Evolutionary conservation across 2,888 invertebrate species (phyloP), one percentile per base, ranked within the genome.

Genomic region (Eilema caniola): DNA sequence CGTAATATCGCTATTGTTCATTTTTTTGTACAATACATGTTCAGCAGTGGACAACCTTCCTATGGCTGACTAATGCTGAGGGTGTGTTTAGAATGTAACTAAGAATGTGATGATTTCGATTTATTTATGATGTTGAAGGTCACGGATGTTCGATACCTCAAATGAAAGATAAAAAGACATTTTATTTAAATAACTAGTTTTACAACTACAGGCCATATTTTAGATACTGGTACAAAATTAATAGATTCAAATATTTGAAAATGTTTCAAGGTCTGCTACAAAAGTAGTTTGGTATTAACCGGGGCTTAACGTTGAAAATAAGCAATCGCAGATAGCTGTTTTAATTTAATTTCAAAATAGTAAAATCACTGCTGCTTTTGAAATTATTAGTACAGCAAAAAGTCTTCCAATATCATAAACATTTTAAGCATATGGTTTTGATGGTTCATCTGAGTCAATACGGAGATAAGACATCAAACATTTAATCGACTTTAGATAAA

Each of bases 101-200:
- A 61, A 20, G 61, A 61, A 61, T n/a, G 61, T 61, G 59, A 24
- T 53, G 23, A 64, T 69, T 53, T 24, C 28, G 16, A 72, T 66
- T 53, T 47, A 66, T 64, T 41, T 63, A n/a, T 28, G 69, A 69
- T 64, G 56, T n/a, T 59, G 24, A 56, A 74, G 75, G 77, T 63
- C 82, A 81, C 72, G 72, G 72, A 62, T 77, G 71, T 71, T 64
- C 65, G 60, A 33, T 25, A 61, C 71, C 63, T 70, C 57, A 68
- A 60, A 66, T 67, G 66, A 67, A 60, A 69, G 41, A 63, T 53
- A 33, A 63, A 63, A 66, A 67, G 64, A 69, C 65, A 73, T 61
- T 61, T 62, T 37, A 81, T 76, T 78, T 70, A 10, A 73, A 74
- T 79, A 81, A 77, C 75, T 69, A 67, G 79, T 80, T 81, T 63